These are phyloP conservation scores for Emmelina monodactyla DNA, from an alignment of 2,888 invertebrate species.

Conservation along the genomic window DNA sequence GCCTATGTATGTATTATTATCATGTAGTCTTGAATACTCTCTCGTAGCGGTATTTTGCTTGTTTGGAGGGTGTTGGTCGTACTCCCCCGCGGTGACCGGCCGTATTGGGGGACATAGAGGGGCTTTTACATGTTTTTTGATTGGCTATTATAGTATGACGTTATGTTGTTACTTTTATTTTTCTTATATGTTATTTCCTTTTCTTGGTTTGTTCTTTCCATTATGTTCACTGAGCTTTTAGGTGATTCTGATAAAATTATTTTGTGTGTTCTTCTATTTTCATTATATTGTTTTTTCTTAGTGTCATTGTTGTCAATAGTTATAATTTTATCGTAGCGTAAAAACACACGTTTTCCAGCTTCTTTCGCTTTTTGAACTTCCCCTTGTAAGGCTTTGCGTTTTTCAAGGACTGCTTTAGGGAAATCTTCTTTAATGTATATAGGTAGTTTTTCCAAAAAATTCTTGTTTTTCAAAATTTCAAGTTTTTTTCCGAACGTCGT, in stretches of 20 bases:
- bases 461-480: neutral
- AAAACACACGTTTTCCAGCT: neutral
- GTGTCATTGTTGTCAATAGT: neutral
- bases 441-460: neutral
- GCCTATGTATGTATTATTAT: neutral
- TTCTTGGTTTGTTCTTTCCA: neutral
- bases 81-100: constrained; percentile 1
- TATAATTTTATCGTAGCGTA: neutral
- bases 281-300: neutral
- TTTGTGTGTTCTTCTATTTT: neutral
- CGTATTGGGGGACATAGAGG: neutral
- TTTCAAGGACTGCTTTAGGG: neutral
- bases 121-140: too few relatives aligned
- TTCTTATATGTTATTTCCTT: neutral
- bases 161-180: neutral
- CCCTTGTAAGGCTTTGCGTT: neutral
- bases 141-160: neutral
- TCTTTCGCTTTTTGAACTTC: neutral
- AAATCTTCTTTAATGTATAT: neutral
- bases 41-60: neutral
- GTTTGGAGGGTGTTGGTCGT: constrained; percentile 1
- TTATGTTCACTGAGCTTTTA: neutral
- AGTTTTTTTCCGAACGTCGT: neutral
- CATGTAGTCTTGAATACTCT: neutral
- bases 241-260: neutral